These are phyloP conservation scores for Drosophila seguyi DNA, from an alignment of 1,140 invertebrate species.

Conservation along the genomic window DNA sequence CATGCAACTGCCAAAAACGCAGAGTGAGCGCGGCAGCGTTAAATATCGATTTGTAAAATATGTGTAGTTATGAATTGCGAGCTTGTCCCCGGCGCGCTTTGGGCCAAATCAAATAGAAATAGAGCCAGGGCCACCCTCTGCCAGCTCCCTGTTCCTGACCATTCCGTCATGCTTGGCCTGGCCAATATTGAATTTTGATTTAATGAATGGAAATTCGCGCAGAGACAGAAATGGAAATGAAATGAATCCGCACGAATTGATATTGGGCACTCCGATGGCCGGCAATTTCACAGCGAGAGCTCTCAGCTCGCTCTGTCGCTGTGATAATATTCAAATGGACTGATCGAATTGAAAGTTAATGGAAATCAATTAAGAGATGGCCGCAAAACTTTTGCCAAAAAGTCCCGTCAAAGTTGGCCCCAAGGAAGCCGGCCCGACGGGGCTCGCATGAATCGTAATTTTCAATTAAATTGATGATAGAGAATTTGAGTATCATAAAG, in stretches of 20 bases:
- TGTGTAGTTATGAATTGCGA: constrained; percentile 76
- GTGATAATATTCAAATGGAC: constrained; percentile 55
- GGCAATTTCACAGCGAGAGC: constrained; percentile 31
- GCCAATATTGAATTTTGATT: constrained; percentile 83
- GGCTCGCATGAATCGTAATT: constrained; percentile 78
- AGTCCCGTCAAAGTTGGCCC: constrained; percentile 16
- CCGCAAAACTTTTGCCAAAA: constrained; percentile 33
- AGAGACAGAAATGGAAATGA: constrained; percentile 38
- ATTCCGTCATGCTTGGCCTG: constrained; percentile 66
- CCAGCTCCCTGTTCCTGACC: constrained; percentile 6
- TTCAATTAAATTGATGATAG: constrained; percentile 73
- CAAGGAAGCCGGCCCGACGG: constrained; percentile 1
- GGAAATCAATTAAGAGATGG: constrained; percentile 49
- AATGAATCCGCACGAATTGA: constrained; percentile 50
- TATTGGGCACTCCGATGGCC: constrained; percentile 21
- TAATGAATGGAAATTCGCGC: constrained; percentile 80
- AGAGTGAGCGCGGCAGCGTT: constrained; percentile 44
- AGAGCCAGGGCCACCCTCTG: constrained; percentile 36
- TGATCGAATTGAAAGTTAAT: constrained; percentile 56
- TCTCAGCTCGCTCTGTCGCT: constrained; percentile 10
- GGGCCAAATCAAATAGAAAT: constrained; percentile 77
- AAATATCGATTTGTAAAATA: constrained; percentile 81
- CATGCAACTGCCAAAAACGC: constrained; percentile 40
- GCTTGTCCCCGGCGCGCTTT: constrained; percentile 31
- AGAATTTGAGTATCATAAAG: constrained; percentile 45